These are phyloP conservation scores for Panorpa germanica DNA, from an alignment of 2,888 invertebrate species.

Conservation along the genomic window DNA sequence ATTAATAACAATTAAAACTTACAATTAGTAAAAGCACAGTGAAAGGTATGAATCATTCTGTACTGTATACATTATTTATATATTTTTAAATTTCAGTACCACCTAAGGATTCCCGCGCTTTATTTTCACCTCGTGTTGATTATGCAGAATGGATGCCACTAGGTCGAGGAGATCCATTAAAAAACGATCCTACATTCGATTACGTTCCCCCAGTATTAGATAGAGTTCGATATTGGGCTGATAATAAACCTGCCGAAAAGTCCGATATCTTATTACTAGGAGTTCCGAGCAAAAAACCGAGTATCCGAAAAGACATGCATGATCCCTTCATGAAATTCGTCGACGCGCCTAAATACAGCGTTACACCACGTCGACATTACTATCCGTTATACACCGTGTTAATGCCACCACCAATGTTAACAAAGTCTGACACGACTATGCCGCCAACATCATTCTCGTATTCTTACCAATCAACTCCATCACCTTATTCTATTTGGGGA, in stretches of 20 bases:
- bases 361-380: constrained; percentile 18
- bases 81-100: too few species aligned
- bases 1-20: too few species aligned
- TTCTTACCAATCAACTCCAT: constrained; percentile 10
- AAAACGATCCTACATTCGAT: constrained; percentile 71
- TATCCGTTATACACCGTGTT: constrained; percentile 19
- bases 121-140: constrained; percentile 58
- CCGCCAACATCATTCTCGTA: constrained; percentile 16
- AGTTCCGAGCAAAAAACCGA: constrained; percentile 46
- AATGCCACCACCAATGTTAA: constrained; percentile 45
- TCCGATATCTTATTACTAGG: constrained; percentile 51
- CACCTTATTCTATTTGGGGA: constrained; percentile 22
- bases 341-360: constrained; percentile 26
- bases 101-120: too few species aligned
- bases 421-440: constrained; percentile 15
- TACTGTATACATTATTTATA: too few species aligned
- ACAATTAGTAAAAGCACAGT: too few species aligned
- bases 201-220: constrained; percentile 68
- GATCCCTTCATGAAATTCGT: constrained; percentile 28
- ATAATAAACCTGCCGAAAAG: constrained; percentile 31
- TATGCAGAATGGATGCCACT: constrained; percentile 75
- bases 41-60: too few species aligned
- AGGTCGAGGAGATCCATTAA: constrained; percentile 62
- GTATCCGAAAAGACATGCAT: constrained; percentile 23
- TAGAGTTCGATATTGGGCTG: constrained; percentile 60